Evolutionary conservation across 2,113 vertebrate species (phyloP).

Genomic region (Crotalus tigris): DNA sequence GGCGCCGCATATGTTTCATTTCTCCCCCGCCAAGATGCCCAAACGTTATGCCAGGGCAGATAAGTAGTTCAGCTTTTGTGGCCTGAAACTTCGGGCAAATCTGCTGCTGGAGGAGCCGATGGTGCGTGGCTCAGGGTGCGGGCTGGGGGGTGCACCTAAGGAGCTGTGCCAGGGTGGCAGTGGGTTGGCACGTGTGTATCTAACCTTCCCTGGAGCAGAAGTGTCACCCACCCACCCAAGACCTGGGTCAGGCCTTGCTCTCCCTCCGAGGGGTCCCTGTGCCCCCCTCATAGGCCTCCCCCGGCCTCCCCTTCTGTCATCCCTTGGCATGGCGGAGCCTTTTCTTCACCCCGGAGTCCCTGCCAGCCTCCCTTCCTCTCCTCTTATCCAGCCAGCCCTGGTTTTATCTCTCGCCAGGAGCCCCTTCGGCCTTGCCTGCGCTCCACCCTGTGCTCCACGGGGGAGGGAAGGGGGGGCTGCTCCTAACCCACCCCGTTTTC

Average conservation of each 20-base stretch:
- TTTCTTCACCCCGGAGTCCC: background rate
- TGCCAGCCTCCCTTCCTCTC: background rate
- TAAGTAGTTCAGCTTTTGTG: background rate
- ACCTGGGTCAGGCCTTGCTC: background rate
- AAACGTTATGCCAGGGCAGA: too few relatives aligned
- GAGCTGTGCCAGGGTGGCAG: background rate
- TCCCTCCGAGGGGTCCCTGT: background rate
- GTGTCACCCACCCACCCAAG: background rate
- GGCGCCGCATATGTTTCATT: background rate
- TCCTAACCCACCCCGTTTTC: too few relatives aligned
- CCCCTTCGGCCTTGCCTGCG: background rate
- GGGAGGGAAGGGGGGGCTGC: background rate
- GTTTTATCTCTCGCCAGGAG: background rate
- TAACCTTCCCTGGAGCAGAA: background rate
- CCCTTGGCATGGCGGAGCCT: background rate
- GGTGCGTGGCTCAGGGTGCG: background rate
- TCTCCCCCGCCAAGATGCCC: background rate
- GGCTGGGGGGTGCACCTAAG: background rate
- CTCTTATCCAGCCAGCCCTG: background rate
- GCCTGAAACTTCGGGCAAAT: background rate
- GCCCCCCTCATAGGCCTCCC: background rate
- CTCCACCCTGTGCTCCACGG: background rate
- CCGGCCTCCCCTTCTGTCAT: background rate
- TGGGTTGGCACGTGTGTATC: background rate
- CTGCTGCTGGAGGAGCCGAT: background rate